Percentiles rank a stretch among this genome's conserved stretches.
Evolutionary conservation across 2,113 vertebrate species (phyloP).

Genomic region (Tursiops truncatus): DNA sequence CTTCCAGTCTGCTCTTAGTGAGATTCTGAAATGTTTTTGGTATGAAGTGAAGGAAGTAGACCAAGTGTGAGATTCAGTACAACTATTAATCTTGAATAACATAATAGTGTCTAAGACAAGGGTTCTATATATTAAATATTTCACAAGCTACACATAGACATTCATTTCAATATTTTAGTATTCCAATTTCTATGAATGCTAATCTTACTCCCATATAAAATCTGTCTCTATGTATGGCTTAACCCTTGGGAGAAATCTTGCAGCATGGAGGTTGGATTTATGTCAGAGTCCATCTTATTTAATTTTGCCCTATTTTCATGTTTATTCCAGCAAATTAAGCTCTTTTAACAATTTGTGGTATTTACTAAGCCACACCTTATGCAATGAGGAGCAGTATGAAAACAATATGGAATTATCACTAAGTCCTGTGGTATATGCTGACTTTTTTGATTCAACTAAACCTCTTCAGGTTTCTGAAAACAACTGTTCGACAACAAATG

Average conservation of each 20-base stretch:
- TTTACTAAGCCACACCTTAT: conserved; percentile 19
- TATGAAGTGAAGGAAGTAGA: not conserved
- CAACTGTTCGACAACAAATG: not conserved
- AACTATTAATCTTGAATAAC: conserved; percentile 41
- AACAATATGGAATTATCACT: not conserved
- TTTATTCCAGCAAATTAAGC: not conserved
- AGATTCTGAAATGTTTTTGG: conserved; percentile 4
- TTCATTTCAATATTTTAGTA: conserved; percentile 1
- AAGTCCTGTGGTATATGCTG: not conserved
- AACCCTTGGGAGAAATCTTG: not conserved
- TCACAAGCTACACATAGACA: not conserved
- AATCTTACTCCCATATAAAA: conserved; percentile 1
- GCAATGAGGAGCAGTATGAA: not conserved
- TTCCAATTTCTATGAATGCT: not conserved
- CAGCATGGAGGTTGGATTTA: not conserved
- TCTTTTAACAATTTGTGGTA: not conserved
- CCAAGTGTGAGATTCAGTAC: not conserved
- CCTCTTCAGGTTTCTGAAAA: conserved; percentile 38
- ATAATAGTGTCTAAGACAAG: not conserved
- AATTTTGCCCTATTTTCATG: not conserved
- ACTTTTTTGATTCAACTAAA: conserved; percentile 14
- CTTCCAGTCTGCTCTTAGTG: not conserved
- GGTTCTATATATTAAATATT: not conserved
- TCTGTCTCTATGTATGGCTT: not conserved
- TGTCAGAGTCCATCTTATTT: not conserved